Conservation (phyloP, 2,797 vertebrate species). For the Falco cherrug region DNA sequence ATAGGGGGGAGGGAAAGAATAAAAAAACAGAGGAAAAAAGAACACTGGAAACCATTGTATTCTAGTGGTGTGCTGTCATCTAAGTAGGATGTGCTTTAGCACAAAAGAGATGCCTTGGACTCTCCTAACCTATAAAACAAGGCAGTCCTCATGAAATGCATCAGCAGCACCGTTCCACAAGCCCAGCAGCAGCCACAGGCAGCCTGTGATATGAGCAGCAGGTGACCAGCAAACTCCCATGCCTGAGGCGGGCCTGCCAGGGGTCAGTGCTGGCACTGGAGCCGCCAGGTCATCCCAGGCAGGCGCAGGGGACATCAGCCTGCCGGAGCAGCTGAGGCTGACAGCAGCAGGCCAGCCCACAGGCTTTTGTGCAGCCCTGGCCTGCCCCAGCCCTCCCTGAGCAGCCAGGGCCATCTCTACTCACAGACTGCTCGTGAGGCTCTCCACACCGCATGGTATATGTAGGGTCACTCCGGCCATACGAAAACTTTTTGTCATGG, state of each 20-base stretch:
- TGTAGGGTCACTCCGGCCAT: neutral
- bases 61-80: neutral
- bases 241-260: neutral
- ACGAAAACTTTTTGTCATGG: accelerated
- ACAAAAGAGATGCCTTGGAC: neutral
- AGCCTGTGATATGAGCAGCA: neutral
- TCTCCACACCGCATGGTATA: accelerated
- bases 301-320: neutral
- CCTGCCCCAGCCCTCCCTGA: neutral
- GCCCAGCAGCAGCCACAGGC: neutral
- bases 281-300: accelerated
- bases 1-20: neutral
- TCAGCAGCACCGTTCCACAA: neutral
- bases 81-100: neutral
- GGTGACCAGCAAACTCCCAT: neutral
- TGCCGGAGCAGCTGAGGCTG: neutral
- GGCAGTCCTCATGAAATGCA: neutral
- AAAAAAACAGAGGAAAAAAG: neutral
- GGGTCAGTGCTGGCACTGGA: neutral
- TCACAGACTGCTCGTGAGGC: neutral
- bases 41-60: neutral
- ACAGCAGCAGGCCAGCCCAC: neutral
- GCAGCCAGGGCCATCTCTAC: neutral
- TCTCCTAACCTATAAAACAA: neutral
- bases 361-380: neutral